Conservation (phyloP, 2,797 vertebrate species). For the Lacerta agilis region DNA sequence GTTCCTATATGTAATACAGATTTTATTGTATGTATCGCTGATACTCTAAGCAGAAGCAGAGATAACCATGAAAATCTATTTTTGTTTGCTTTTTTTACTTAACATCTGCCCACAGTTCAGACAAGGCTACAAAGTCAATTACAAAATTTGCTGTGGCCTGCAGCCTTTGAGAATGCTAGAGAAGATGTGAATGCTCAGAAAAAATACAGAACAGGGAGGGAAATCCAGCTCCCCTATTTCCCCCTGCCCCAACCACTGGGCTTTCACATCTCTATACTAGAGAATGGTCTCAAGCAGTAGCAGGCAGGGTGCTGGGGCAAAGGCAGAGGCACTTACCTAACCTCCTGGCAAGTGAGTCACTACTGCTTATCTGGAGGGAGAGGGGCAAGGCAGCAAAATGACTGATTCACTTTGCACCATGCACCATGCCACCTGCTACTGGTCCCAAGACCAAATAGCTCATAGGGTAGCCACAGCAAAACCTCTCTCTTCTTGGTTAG, state of each 20-base stretch:
- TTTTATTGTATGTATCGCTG: neutral
- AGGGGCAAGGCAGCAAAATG: too few species aligned
- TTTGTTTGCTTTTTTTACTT: neutral
- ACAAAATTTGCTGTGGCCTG: accelerated
- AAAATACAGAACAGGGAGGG: neutral
- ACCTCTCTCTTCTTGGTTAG: neutral
- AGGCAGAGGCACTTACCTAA: too few species aligned
- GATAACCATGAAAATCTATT: neutral
- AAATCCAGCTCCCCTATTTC: too few species aligned
- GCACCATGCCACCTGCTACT: too few species aligned
- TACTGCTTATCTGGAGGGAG: too few species aligned
- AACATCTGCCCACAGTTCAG: conserved; percentile 27
- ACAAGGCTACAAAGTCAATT: neutral
- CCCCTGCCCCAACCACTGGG: too few species aligned
- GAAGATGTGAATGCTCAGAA: neutral
- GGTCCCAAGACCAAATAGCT: neutral
- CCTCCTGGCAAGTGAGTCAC: too few species aligned
- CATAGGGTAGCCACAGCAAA: conserved; percentile 6
- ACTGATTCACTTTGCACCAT: too few species aligned
- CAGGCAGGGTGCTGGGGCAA: too few species aligned
- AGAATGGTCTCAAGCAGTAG: neutral
- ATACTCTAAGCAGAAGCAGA: neutral
- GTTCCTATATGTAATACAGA: neutral
- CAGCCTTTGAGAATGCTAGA: neutral
- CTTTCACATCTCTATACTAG: too few species aligned